Conservation (phyloP, 2,888 invertebrate species). For the Parelbella ahira region DNA sequence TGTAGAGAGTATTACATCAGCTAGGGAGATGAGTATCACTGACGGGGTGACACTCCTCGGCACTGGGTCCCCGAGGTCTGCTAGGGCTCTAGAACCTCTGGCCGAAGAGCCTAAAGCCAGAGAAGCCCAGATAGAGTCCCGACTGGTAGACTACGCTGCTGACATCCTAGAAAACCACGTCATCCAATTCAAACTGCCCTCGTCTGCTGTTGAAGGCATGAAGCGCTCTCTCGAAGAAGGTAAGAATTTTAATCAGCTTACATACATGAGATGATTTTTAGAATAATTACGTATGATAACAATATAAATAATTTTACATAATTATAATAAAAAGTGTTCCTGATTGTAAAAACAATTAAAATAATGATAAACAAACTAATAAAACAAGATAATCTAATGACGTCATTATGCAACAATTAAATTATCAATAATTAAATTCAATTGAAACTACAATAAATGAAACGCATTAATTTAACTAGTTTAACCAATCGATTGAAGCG, state of each 20-base stretch:
- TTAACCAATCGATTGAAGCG: neutral
- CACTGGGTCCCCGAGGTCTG: slow-evolving; percentile 79
- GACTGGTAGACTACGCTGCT: slow-evolving; percentile 87
- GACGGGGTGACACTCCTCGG: slow-evolving; percentile 81
- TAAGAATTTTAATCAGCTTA: slow-evolving; percentile 49
- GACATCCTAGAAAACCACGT: slow-evolving; percentile 90
- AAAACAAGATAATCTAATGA: too few relatives aligned
- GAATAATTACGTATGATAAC: too few relatives aligned
- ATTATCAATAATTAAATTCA: neutral
- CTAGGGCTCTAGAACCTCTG: slow-evolving; percentile 82
- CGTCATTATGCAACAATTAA: neutral
- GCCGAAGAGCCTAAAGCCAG: slow-evolving; percentile 86
- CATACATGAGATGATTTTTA: too few relatives aligned
- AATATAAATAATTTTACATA: too few relatives aligned
- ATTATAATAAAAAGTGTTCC: too few relatives aligned
- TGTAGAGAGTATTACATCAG: slow-evolving; percentile 79
- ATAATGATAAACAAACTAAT: too few relatives aligned
- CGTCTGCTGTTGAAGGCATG: slow-evolving; percentile 86
- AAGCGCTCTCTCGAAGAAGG: slow-evolving; percentile 91
- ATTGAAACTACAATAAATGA: neutral
- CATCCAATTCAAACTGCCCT: slow-evolving; percentile 89
- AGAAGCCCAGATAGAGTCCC: slow-evolving; percentile 86
- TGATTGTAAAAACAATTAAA: too few relatives aligned
- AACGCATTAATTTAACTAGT: too few relatives aligned
- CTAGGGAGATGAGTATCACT: slow-evolving; percentile 79